Evolutionary conservation across 37 sponge, comb jelly and placozoan species (phyloP).

Genomic region (Diacarnus erythraeanus): DNA sequence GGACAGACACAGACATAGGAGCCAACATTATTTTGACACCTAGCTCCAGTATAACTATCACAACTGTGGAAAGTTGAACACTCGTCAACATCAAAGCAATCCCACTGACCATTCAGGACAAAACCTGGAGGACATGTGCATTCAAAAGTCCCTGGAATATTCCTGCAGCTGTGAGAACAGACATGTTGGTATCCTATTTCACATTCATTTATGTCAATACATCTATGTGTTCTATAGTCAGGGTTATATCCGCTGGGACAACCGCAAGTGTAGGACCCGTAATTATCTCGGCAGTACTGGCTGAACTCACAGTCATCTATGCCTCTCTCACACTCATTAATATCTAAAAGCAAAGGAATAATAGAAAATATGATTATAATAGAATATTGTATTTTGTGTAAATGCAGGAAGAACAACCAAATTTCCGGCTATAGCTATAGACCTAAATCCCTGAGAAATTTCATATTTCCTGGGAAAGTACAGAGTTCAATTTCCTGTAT

Average conservation of each 20-base stretch:
- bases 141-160: slow-evolving; percentile 37
- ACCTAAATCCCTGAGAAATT: not conserved
- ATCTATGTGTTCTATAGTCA: not conserved
- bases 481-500: no score
- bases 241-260: slow-evolving; percentile 29
- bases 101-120: not conserved
- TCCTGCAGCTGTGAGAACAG: slow-evolving; percentile 46
- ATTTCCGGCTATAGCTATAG: not conserved
- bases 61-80: slow-evolving; percentile 17
- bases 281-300: slow-evolving; percentile 22
- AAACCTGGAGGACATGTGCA: slow-evolving; percentile 42
- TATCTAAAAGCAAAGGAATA: slow-evolving; percentile 18
- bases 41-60: not conserved
- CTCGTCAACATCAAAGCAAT: slow-evolving; percentile 33
- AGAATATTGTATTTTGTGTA: no score
- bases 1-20: slow-evolving; percentile 37
- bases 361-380: no score
- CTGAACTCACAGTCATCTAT: slow-evolving; percentile 28
- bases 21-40: slow-evolving; percentile 40
- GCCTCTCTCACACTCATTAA: slow-evolving; percentile 34
- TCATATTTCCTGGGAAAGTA: not conserved
- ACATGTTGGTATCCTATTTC: slow-evolving; percentile 1
- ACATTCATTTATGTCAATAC: slow-evolving; percentile 46
- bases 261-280: slow-evolving; percentile 42
- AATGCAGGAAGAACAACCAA: not conserved